Conservation (phyloP, 2,113 vertebrate species). For the Orientallactaga bullata region DNA sequence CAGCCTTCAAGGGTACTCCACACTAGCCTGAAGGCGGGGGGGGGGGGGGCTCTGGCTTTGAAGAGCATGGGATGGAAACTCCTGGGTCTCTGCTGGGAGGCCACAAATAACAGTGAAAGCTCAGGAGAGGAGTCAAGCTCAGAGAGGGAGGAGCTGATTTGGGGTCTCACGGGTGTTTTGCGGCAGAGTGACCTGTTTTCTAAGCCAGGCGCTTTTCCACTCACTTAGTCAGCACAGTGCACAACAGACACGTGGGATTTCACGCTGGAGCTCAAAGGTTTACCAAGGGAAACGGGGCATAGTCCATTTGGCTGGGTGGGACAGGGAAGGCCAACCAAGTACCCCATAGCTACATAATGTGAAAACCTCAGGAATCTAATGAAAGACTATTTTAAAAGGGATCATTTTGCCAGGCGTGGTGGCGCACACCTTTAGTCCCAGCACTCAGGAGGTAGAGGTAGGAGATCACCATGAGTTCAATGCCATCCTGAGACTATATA, state of each 20-base stretch:
- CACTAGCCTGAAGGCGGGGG: no score
- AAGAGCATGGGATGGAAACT: neutral
- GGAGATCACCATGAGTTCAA: no score
- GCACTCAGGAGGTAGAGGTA: no score
- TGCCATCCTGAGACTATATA: no score
- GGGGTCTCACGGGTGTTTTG: neutral
- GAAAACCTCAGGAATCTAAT: neutral
- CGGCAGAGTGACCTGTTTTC: neutral
- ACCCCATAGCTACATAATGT: fast-evolving
- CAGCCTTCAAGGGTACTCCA: neutral
- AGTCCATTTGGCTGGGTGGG: neutral
- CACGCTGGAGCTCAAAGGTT: neutral
- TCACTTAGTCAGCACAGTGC: neutral
- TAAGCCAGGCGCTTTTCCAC: neutral
- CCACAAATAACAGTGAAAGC: neutral
- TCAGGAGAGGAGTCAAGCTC: neutral
- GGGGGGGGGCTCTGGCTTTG: neutral
- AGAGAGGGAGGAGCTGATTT: neutral
- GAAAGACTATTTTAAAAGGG: neutral
- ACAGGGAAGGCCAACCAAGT: neutral
- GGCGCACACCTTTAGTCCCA: no score
- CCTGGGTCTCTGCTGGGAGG: neutral
- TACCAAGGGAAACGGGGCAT: neutral
- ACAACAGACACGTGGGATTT: neutral
- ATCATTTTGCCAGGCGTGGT: no score